Conservation (phyloP, 2,888 invertebrate genomes). For the Phania funesta region DNA sequence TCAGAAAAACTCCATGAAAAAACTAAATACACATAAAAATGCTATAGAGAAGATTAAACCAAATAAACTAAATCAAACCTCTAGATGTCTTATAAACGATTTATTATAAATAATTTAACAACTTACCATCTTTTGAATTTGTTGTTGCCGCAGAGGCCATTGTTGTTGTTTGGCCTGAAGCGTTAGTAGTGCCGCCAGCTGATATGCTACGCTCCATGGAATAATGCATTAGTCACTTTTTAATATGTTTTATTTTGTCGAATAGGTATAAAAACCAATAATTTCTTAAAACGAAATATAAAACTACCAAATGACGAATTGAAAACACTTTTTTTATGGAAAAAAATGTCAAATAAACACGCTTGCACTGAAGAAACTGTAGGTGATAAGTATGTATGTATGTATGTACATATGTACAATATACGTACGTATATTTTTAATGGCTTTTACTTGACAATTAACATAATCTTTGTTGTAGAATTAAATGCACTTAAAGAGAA, state of each 20-base stretch:
- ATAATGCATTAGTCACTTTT: constrained; percentile 84
- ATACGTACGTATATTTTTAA: neutral
- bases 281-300: neutral
- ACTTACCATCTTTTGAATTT: constrained; percentile 88
- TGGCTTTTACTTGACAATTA: neutral
- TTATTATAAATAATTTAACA: constrained; percentile 21
- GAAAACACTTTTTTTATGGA: neutral
- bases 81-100: neutral
- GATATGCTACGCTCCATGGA: constrained; percentile 88
- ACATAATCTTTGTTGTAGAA: neutral
- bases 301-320: neutral
- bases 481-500: constrained; percentile 34
- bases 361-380: too few relatives aligned
- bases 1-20: too few relatives aligned
- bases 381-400: too few relatives aligned
- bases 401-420: neutral
- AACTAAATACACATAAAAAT: too few relatives aligned
- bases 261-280: constrained; percentile 8
- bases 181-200: constrained; percentile 87
- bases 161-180: constrained; percentile 80
- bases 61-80: too few relatives aligned
- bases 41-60: too few relatives aligned
- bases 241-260: neutral
- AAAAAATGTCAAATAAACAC: neutral
- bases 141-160: constrained; percentile 81